Conservation (phyloP, 2,113 vertebrate genomes). For the Mellivora capensis region DNA sequence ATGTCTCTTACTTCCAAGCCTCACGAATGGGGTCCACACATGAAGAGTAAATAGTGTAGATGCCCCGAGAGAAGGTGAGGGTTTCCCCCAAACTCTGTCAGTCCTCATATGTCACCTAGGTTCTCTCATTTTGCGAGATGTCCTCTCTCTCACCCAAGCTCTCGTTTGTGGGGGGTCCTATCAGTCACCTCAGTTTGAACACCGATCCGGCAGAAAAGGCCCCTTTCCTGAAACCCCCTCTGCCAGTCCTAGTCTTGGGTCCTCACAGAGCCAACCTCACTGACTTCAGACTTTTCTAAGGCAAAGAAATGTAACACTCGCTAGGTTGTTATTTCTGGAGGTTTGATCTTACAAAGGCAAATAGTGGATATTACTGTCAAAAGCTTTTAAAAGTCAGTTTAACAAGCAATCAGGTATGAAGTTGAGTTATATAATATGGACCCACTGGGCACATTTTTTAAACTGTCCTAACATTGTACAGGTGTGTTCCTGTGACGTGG, state of each 20-base stretch:
- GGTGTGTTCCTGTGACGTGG: background rate
- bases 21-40: background rate
- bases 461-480: background rate
- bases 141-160: background rate
- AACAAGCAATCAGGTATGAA: background rate
- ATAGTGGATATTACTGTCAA: background rate
- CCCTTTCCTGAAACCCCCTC: background rate
- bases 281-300: background rate
- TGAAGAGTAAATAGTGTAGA: background rate
- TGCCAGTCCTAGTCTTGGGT: background rate
- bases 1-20: background rate
- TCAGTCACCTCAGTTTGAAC: background rate
- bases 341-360: background rate
- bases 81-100: background rate
- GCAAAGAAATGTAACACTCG: background rate
- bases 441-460: background rate
- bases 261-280: background rate
- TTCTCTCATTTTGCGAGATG: background rate
- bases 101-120: background rate
- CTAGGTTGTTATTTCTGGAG: background rate
- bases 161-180: fast-evolving
- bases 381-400: background rate
- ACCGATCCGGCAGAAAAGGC: background rate
- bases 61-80: background rate
- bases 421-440: background rate